These are phyloP conservation scores for Acanthacorydalis orientalis DNA, from an alignment of 2,888 invertebrate species.

Conservation along the genomic window DNA sequence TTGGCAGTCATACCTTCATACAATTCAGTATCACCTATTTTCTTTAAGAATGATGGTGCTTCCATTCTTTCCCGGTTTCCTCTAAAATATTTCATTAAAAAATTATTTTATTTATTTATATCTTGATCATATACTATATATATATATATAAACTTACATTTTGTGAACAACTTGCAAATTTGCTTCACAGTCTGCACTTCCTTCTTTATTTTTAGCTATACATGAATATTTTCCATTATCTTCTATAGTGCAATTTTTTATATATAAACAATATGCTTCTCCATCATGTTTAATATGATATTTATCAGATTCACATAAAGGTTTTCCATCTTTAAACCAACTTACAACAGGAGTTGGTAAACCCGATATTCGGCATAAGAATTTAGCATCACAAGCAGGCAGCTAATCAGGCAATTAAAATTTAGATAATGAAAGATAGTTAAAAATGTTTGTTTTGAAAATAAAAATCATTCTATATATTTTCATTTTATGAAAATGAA, in stretches of 20 bases:
- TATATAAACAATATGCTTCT: constrained; percentile 58
- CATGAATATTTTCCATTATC: constrained; percentile 67
- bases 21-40: constrained; percentile 74
- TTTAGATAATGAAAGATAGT: background rate
- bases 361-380: constrained; percentile 64
- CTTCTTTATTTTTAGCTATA: constrained; percentile 63
- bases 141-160: constrained; percentile 37
- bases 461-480: background rate
- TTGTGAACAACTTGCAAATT: constrained; percentile 62
- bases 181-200: constrained; percentile 59
- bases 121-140: constrained; percentile 1
- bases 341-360: constrained; percentile 68
- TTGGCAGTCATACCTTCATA: constrained; percentile 78
- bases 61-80: constrained; percentile 59
- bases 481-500: background rate
- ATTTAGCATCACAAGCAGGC: constrained; percentile 64
- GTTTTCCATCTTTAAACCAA: constrained; percentile 74
- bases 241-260: constrained; percentile 44
- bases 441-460: background rate
- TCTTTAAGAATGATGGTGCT: constrained; percentile 76
- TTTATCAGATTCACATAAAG: constrained; percentile 50
- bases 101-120: background rate
- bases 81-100: constrained; percentile 23
- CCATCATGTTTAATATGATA: constrained; percentile 63
- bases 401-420: constrained; percentile 27